Base-by-base conservation (phyloP, 1,140 invertebrate genomes). In the Meteorus sp. region DNA sequence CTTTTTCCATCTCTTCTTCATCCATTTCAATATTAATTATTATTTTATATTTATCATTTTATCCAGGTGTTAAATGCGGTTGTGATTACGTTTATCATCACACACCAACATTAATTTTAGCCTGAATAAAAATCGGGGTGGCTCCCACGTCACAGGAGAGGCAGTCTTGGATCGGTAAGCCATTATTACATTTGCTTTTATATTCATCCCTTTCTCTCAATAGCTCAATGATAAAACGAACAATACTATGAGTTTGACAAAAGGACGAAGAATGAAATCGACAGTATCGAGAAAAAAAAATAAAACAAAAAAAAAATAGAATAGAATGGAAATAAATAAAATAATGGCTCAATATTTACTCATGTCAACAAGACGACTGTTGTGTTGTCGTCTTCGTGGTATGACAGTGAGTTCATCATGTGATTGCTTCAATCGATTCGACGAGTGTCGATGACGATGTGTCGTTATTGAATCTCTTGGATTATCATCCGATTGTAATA, bases 151-250 rank as follows among this genome's bases (percentile, higher is more conserved):
- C 3, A 27, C n/a, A 29, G 41, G 44, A 69, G 71, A 75, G 71
- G 72, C 78, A 80, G 78, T 79, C 78, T 80, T 78, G 71, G n/a
- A 77, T 70, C 70, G 67, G 71, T 69, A 75, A 77, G 71, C 70
- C 68, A 37, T 22, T 41, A 27, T 39, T 50, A 31, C 23, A 11
- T 39, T 39, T 39, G 11, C 41, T 15, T 39, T 53, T 19, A 39
- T 53, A 22, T 13, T 53, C 17, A 27, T 15, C 15, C 35, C 22
- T 56, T 35, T 35, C 22, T 33, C n/a, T 48, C 37, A 48, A 47
- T n/a, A n/a, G n/a, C n/a, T n/a, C n/a, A n/a, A n/a, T n/a, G n/a
- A n/a, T n/a, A n/a, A n/a, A n/a, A n/a, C n/a, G n/a, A n/a, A n/a
- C n/a, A n/a, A n/a, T n/a, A n/a, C n/a, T n/a, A n/a, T n/a, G n/a